Base-by-base conservation (phyloP, 2,797 vertebrate genomes). In the Podargus strigoides region DNA sequence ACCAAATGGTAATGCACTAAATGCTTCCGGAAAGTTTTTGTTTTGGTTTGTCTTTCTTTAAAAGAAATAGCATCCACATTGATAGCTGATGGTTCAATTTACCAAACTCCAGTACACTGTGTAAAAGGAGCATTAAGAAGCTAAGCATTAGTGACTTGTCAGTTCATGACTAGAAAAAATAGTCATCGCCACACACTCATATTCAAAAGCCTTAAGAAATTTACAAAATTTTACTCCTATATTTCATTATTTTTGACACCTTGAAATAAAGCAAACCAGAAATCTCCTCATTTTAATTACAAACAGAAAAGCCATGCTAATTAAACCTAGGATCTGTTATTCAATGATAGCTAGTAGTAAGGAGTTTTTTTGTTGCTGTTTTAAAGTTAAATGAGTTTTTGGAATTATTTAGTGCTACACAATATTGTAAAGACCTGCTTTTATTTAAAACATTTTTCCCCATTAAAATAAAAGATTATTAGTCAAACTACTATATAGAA, bases 1-100 rank as follows among this genome's bases (percentile, higher is more conserved):
- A 91, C 88, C 66, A 93, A 92, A 92, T 73, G 68, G 12, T 69
- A 93, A 92, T 44, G 39, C 69, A 95, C 66, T 95, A 96, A 80
- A 90, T 81, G 58, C 82, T 96, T 95, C 69, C 81, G 86, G 59
- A 52, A 94, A 78, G 64, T 84, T 96, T 52, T 60, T 91, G n/a
- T n/a, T n/a, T n/a, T n/a, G n/a, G n/a, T n/a, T n/a, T n/a, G n/a
- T n/a, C n/a, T n/a, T n/a, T n/a, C n/a, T 91, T 91, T 96, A 58
- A 73, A 94, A 81, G 83, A 92, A 89, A 91, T 17, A 94, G 52
- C 89, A 49, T 81, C 86, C 80, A 84, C 42, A 59, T 87, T 86
- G 90, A 73, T 63, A 94, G 80, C 70, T 50, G 67, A 87, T 77
- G 49, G 83, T 88, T 96, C 90, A 32, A 82, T 76, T 93, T 81